Conservation (phyloP, 2,113 vertebrate genomes). For the Eretmochelys imbricata region DNA sequence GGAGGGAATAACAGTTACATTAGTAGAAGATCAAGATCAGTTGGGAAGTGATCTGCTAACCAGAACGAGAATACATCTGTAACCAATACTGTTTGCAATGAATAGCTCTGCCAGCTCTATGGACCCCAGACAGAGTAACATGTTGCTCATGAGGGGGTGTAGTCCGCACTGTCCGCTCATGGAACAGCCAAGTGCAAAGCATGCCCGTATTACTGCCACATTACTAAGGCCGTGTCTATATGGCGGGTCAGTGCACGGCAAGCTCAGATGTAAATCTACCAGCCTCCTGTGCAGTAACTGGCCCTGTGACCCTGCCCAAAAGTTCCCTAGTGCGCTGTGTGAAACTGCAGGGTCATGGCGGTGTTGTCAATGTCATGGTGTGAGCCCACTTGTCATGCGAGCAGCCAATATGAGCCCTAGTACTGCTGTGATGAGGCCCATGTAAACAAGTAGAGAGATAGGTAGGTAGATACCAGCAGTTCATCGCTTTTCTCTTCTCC, state of each 20-base stretch:
- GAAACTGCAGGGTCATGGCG: background rate
- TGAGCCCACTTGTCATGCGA: background rate
- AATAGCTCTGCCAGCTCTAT: background rate
- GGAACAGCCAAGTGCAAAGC: background rate
- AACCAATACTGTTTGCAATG: background rate
- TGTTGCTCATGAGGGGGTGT: background rate
- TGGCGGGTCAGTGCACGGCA: background rate
- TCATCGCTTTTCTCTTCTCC: accelerated
- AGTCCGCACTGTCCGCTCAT: background rate
- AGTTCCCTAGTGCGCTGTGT: background rate
- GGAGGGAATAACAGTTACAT: background rate
- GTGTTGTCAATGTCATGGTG: background rate
- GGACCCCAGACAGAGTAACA: background rate
- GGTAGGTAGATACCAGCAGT: background rate
- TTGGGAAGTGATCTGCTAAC: background rate
- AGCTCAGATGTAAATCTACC: background rate
- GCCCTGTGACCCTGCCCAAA: too few relatives aligned
- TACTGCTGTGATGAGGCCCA: background rate
- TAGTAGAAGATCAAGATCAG: background rate
- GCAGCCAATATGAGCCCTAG: background rate
- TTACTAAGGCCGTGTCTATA: background rate
- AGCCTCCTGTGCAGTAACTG: background rate
- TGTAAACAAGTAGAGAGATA: accelerated
- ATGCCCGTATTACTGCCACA: background rate
- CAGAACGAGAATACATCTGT: background rate